Percentiles rank a stretch among this genome's conserved stretches.
phyloP scores from a whole-genome alignment of 2,113 vertebrate species.

The Larimichthys polyactis region DNA sequence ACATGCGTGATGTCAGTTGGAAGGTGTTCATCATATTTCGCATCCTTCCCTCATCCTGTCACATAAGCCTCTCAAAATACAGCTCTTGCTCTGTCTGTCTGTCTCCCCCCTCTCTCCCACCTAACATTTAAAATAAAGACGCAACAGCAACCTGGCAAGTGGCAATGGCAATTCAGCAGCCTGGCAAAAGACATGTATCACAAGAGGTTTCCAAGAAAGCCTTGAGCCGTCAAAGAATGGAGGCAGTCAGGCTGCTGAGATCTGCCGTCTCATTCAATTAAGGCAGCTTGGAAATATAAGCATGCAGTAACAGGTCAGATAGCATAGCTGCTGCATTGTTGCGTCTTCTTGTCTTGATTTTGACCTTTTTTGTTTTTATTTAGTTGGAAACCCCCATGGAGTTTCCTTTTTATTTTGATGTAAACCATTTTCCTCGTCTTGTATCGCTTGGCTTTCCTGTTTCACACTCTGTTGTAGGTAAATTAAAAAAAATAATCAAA shows the following conservation, averaged over 20 bases:
- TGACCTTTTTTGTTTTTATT: slow-evolving; percentile 2
- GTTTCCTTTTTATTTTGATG: neutral
- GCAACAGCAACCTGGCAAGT: slow-evolving; percentile 67
- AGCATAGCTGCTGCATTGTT: neutral
- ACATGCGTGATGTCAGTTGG: slow-evolving; percentile 64
- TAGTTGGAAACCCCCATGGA: neutral
- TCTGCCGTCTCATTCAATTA: slow-evolving; percentile 60
- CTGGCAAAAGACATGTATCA: slow-evolving; percentile 68
- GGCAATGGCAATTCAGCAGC: slow-evolving; percentile 57
- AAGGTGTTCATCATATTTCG: slow-evolving; percentile 71
- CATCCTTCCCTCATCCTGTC: slow-evolving; percentile 52
- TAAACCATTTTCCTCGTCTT: neutral
- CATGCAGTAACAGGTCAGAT: slow-evolving; percentile 32
- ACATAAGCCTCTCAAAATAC: slow-evolving; percentile 39
- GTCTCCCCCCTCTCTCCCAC: neutral
- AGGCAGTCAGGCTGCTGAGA: slow-evolving; percentile 56
- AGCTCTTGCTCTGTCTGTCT: slow-evolving; percentile 37
- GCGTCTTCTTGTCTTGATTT: neutral
- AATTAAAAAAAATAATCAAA: slow-evolving; percentile 25
- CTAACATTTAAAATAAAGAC: slow-evolving; percentile 60
- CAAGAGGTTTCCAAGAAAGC: slow-evolving; percentile 67
- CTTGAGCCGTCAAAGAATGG: slow-evolving; percentile 65
- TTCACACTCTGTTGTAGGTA: slow-evolving; percentile 19
- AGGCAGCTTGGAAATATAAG: slow-evolving; percentile 53
- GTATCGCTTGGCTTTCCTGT: slow-evolving; percentile 1